A percentile compares a stretch with the other conserved stretches of the same genome.
Evolutionary conservation across 2,113 vertebrate species (phyloP).

Genomic region (Calidris pygmaea): DNA sequence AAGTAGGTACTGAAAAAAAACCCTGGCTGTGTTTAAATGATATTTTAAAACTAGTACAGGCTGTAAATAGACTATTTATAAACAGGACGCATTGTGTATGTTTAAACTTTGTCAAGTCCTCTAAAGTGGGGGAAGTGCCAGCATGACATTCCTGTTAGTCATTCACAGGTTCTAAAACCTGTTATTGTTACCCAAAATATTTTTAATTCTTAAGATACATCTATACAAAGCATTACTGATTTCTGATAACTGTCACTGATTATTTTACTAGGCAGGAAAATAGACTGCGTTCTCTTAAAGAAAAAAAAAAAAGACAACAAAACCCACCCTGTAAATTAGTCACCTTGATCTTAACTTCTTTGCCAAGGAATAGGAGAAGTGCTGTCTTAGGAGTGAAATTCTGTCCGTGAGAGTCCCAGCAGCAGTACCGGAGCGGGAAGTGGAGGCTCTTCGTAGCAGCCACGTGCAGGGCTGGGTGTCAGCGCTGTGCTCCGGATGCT

Average conservation of each 20-base stretch:
- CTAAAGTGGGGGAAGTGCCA: background rate
- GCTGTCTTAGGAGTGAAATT: background rate
- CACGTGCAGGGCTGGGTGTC: background rate
- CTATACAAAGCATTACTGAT: background rate
- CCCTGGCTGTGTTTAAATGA: background rate
- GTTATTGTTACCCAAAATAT: background rate
- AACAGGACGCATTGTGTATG: background rate
- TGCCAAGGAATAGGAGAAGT: background rate
- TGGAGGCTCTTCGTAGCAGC: background rate
- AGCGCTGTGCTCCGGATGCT: no score
- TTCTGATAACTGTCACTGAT: background rate
- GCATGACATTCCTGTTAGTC: background rate
- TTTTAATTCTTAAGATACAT: background rate
- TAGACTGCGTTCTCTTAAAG: background rate
- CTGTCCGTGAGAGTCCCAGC: background rate
- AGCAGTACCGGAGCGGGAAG: background rate
- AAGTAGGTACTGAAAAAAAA: background rate
- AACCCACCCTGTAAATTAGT: background rate
- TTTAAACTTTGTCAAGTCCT: background rate
- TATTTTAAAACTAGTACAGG: conserved; percentile 29
- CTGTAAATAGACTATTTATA: conserved; percentile 33
- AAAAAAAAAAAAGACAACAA: background rate
- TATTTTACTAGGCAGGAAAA: background rate
- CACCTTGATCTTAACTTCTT: background rate
- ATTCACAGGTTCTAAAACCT: background rate